Evolutionary conservation across 2,113 vertebrate genomes (phyloP).

Genomic region (Macaca fascicularis): T2T-MFA8v1.1 NC_088385.1:77445001-77445500

Average conservation of each 20-base stretch:
- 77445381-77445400: slow-evolving; percentile 50
- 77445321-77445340: slow-evolving; percentile 74
- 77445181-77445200: slow-evolving; percentile 96
- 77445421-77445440: slow-evolving; percentile 60
- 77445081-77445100: too few relatives aligned
- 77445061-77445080: too few relatives aligned
- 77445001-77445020: too few relatives aligned
- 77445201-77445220: slow-evolving; percentile 99
- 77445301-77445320: slow-evolving; percentile 80
- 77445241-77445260: slow-evolving; percentile 76
- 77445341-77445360: slow-evolving; percentile 74
- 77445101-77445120: background rate
- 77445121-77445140: slow-evolving; percentile 92
- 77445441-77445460: slow-evolving; percentile 50
- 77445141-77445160: slow-evolving; percentile 98
- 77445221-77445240: slow-evolving; percentile 85
- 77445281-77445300: slow-evolving; percentile 74
- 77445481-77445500: slow-evolving; percentile 27
- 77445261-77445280: slow-evolving; percentile 79
- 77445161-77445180: slow-evolving; percentile 95
- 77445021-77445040: too few relatives aligned
- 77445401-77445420: slow-evolving; percentile 73
- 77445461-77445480: slow-evolving; percentile 46
- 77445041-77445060: too few relatives aligned
- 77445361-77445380: slow-evolving; percentile 83